A percentile compares a stretch with the other conserved stretches of the same genome.
These are phyloP conservation scores for Melanocharis versteri DNA, from an alignment of 2,113 vertebrate species.

Conservation along the genomic window DNA sequence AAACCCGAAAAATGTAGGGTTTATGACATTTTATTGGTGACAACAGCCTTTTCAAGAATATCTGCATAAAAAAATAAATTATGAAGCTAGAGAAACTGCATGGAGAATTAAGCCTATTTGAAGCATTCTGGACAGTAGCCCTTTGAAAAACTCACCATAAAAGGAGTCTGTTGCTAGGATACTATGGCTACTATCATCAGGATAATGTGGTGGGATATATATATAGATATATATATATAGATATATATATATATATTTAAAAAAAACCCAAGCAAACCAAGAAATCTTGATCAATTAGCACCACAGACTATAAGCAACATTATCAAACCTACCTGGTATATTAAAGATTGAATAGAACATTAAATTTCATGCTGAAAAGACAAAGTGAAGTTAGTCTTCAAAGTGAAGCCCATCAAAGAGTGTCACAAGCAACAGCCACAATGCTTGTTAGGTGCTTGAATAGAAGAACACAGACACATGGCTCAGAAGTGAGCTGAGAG, in stretches of 20 bases:
- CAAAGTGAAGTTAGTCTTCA: neutral
- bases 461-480: neutral
- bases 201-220: neutral
- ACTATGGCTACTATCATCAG: neutral
- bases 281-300: neutral
- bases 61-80: neutral
- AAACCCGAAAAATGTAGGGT: fast-evolving
- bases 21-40: neutral
- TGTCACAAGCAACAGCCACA: neutral
- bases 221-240: neutral
- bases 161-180: conserved; percentile 19
- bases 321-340: neutral
- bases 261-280: too few relatives aligned
- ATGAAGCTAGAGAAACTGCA: neutral
- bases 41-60: neutral
- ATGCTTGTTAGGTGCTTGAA: neutral
- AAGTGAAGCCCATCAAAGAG: neutral
- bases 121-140: neutral
- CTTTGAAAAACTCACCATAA: neutral
- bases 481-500: neutral
- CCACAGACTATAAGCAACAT: neutral
- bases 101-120: neutral
- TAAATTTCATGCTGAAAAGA: neutral
- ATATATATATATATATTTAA: neutral
- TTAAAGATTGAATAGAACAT: neutral